Base-by-base conservation (phyloP, 2,113 vertebrate genomes). In the Thunnus maccoyii region DNA sequence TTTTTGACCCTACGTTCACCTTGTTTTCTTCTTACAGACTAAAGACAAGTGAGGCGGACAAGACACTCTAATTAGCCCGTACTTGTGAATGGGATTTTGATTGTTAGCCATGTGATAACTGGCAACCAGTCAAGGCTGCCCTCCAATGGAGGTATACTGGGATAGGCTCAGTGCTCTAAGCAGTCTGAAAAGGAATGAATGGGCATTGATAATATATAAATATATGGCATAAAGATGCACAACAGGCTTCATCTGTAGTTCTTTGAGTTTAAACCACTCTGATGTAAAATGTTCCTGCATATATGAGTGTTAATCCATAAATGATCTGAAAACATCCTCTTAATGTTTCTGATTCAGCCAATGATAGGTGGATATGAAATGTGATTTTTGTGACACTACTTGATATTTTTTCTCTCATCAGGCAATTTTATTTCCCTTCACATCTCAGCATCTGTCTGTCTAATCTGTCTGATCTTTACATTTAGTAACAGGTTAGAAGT, bases 111-210 rank as follows among this genome's bases (percentile, higher is more conserved):
- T 36, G 68, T 66, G 57, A 82, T 2, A 20, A 69, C 50, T 73
- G 48, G 50, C 60, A 68, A 51, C 41, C 25, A 50, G 17, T 76
- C 46, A 47, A 80, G 25, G 54, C 57, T 65, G 46, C 63, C 52
- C 44, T 75, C 3, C 47, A 54, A 36, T 67, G 44, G 54, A 48
- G 5, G 6, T 27, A 65, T 50, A 22, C 51, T 61, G 10, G 13
- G 47, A 80, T 72, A 63, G 13, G 25, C 27, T 84, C 57, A 64
- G 12, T 32, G 30, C 1, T 13, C 15, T 71, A 36, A 16, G 58
- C 20, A 47, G 41, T 47, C 30, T 76, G 44, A 70, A 76, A 83
- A 79, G 9, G 44, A 67, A 61, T 27, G 14, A 60, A 65, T 81
- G 25, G 11, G 14, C 54, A 57, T 30, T 73, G 20, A 36, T 48